Evolutionary conservation across 2,797 vertebrate genomes (phyloP).

Genomic region (Anas georgica): DNA sequence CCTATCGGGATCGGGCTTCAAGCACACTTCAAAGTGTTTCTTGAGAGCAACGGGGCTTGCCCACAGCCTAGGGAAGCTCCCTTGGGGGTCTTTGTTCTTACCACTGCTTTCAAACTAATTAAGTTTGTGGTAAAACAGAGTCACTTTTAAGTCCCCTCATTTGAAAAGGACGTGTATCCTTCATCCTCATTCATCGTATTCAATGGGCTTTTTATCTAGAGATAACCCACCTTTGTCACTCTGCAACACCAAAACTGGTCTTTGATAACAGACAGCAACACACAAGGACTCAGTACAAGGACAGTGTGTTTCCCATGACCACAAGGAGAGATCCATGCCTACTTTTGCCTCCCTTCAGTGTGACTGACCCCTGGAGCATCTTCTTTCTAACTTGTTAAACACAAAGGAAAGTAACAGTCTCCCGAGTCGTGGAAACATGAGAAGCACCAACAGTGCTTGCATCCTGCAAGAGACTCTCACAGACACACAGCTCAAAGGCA

Average conservation of each 20-base stretch:
- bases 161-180: slow-evolving; percentile 66
- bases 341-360: neutral
- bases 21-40: slow-evolving; percentile 77
- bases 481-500: fast-evolving
- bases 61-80: slow-evolving; percentile 23
- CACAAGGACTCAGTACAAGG: neutral
- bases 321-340: neutral
- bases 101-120: slow-evolving; percentile 75
- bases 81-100: slow-evolving; percentile 68
- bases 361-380: neutral
- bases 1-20: slow-evolving; percentile 16
- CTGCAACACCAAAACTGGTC: slow-evolving; percentile 40
- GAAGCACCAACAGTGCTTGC: fast-evolving
- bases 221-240: slow-evolving; percentile 74
- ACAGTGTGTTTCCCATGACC: fast-evolving
- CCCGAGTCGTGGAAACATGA: neutral
- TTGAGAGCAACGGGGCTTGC: slow-evolving; percentile 43
- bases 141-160: slow-evolving; percentile 73
- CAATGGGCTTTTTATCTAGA: slow-evolving; percentile 79
- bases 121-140: slow-evolving; percentile 77
- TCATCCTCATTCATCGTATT: slow-evolving; percentile 11
- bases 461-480: neutral
- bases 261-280: neutral
- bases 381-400: neutral
- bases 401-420: fast-evolving